These are phyloP conservation scores for Chrysogorgia sp. DNA, from an alignment of 92 coral and sea anemone species.

Conservation along the genomic window DNA sequence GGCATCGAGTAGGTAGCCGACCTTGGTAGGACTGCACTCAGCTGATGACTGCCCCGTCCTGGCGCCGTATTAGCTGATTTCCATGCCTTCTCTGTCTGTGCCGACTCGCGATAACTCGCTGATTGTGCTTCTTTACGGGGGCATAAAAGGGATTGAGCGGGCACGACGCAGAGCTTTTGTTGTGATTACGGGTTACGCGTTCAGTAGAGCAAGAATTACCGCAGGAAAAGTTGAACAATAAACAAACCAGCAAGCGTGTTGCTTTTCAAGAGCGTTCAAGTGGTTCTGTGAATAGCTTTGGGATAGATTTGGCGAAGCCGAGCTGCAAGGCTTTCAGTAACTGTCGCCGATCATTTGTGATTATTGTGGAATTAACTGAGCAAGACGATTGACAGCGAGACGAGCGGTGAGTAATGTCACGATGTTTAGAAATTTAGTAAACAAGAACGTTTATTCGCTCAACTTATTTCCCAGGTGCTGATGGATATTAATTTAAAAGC, in stretches of 20 bases:
- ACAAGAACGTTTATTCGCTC: too few relatives aligned
- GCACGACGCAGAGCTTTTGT: neutral
- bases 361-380: too few relatives aligned
- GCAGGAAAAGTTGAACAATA: slow-evolving; percentile 11
- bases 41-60: neutral
- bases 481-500: too few relatives aligned
- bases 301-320: too few relatives aligned
- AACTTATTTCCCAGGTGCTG: neutral
- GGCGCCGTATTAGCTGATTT: neutral
- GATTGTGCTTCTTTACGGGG: neutral
- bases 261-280: slow-evolving; percentile 2
- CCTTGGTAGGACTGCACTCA: neutral
- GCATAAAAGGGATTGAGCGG: slow-evolving; percentile 24
- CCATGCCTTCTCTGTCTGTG: neutral
- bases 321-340: too few relatives aligned
- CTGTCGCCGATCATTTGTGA: too few relatives aligned
- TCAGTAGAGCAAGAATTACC: neutral
- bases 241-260: neutral
- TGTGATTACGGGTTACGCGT: neutral
- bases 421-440: too few relatives aligned
- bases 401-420: neutral
- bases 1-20: neutral
- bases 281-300: neutral
- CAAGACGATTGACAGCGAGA: too few relatives aligned
- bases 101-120: slow-evolving; percentile 12